Evolutionary conservation across 35 echinoderm and acorn worm species (phyloP).

Genomic region (Strongylocentrotus purpuratus): DNA sequence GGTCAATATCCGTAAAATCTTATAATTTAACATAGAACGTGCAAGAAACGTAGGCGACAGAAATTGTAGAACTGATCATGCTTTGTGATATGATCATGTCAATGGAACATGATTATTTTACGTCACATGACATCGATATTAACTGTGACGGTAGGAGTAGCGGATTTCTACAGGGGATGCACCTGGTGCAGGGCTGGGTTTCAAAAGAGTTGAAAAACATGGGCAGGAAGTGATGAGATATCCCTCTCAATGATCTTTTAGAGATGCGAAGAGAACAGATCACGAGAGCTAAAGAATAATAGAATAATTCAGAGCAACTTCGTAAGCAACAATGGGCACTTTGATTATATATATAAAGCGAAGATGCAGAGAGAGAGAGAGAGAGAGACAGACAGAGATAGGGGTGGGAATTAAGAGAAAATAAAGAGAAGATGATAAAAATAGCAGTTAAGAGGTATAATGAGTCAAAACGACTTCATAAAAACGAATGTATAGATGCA

Average conservation of each 20-base stretch:
- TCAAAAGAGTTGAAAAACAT: not conserved
- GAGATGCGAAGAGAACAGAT: not conserved
- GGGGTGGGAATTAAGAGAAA: too few relatives aligned
- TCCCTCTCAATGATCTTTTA: not conserved
- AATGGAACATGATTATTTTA: not conserved
- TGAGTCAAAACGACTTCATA: not conserved
- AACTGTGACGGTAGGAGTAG: not conserved
- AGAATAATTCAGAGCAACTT: not conserved
- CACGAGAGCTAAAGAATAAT: not conserved
- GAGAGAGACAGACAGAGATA: too few relatives aligned
- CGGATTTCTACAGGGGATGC: not conserved
- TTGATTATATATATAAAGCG: too few relatives aligned
- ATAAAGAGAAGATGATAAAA: too few relatives aligned
- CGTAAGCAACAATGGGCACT: too few relatives aligned
- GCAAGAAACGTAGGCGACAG: not conserved
- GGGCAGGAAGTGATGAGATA: not conserved
- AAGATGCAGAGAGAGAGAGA: too few relatives aligned
- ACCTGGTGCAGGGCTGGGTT: not conserved
- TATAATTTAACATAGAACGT: not conserved
- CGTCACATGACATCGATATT: not conserved
- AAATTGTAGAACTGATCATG: not conserved
- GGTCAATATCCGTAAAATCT: not conserved
- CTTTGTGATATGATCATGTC: not conserved
- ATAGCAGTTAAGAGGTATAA: too few relatives aligned
- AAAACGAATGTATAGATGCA: too few relatives aligned